Percentiles rank a stretch among this genome's conserved stretches.
Evolutionary conservation across 2,113 vertebrate species (phyloP).

Genomic region (Anguilla rostrata): DNA sequence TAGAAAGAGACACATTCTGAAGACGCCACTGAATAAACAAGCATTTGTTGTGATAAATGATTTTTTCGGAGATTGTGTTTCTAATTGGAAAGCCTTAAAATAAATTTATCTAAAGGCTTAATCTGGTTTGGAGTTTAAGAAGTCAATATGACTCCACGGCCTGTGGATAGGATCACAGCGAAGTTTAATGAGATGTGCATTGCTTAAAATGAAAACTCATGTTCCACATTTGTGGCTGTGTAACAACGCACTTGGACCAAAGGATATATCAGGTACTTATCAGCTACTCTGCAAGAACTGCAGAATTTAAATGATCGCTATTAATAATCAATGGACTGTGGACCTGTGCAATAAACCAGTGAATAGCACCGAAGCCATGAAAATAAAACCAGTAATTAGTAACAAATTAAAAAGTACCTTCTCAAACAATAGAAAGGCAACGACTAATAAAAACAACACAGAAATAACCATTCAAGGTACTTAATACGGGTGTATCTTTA

Average conservation of each 20-base stretch:
- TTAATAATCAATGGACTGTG: background rate
- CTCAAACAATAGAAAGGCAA: background rate
- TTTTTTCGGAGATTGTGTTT: background rate
- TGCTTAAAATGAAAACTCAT: background rate
- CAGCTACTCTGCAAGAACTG: background rate
- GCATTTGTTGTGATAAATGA: background rate
- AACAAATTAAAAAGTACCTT: background rate
- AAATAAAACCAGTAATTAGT: background rate
- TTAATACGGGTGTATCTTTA: background rate
- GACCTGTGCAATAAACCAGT: background rate
- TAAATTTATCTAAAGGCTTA: background rate
- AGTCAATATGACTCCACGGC: background rate
- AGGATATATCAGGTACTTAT: background rate
- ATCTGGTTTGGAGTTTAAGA: background rate
- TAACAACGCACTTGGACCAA: background rate
- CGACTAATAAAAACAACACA: background rate
- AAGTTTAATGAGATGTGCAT: background rate
- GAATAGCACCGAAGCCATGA: background rate
- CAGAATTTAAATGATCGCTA: background rate
- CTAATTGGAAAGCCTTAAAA: background rate
- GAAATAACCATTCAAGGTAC: background rate
- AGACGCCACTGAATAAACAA: background rate
- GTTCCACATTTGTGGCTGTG: background rate
- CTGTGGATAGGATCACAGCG: background rate
- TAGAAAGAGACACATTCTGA: background rate